These are phyloP conservation scores for Calosoma granatense DNA, from an alignment of 1,140 invertebrate species.

Conservation along the genomic window DNA sequence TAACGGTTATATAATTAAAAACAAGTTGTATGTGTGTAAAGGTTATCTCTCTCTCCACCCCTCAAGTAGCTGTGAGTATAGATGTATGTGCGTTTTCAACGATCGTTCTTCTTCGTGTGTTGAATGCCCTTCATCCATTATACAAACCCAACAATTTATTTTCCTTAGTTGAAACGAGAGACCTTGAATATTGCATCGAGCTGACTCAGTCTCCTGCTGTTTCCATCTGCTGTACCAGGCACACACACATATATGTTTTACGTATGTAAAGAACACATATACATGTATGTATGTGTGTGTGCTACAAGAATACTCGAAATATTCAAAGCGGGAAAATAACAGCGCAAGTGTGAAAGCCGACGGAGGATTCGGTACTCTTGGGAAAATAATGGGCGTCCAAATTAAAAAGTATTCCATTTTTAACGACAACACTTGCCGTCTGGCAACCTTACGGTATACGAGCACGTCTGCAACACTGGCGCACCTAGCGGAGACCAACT, in stretches of 20 bases:
- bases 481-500: too few species aligned
- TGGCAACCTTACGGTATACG: neutral
- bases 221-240: neutral
- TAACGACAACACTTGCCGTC: constrained; percentile 4
- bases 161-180: constrained; percentile 25
- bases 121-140: constrained; percentile 24
- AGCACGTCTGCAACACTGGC: neutral
- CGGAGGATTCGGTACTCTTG: constrained; percentile 11
- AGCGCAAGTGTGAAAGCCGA: neutral
- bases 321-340: constrained; percentile 2
- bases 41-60: too few species aligned
- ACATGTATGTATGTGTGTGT: neutral
- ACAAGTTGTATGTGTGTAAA: too few species aligned
- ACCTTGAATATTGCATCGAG: constrained; percentile 26
- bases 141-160: constrained; percentile 27
- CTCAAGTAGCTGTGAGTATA: too few species aligned
- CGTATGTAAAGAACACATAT: neutral
- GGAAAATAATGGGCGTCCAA: constrained; percentile 18
- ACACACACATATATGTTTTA: neutral
- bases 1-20: too few species aligned
- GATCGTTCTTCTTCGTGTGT: too few species aligned
- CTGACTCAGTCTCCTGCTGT: neutral
- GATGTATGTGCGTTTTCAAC: too few species aligned
- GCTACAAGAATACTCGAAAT: neutral
- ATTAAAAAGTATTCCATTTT: constrained; percentile 15